Conservation (phyloP, 2,113 vertebrate species). For the Gambusia affinis region DNA sequence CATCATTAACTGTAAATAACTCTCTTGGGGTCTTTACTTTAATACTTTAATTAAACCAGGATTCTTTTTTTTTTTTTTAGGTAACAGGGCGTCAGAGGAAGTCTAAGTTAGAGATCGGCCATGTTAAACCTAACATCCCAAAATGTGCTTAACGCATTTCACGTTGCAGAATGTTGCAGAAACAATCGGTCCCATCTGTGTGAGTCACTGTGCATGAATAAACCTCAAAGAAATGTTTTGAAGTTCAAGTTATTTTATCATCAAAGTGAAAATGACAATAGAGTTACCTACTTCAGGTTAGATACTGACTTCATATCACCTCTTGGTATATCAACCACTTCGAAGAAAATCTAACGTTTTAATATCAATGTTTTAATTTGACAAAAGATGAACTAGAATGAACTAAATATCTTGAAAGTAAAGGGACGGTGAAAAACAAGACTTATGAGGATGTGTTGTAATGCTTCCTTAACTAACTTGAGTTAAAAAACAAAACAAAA, state of each 20-base stretch:
- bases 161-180: too few species aligned
- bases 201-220: not conserved
- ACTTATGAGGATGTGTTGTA: not conserved
- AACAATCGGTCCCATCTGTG: too few species aligned
- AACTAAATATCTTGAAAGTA: not conserved
- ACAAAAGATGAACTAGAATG: too few species aligned
- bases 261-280: not conserved
- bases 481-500: not conserved
- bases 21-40: too few species aligned
- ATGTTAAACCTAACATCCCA: not conserved
- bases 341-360: not conserved
- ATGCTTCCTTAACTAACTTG: not conserved
- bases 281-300: not conserved
- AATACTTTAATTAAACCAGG: not conserved
- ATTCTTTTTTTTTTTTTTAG: not conserved
- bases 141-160: too few species aligned
- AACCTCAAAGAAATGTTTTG: not conserved
- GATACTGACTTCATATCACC: not conserved
- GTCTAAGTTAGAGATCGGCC: not conserved
- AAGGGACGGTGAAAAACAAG: not conserved
- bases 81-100: not conserved
- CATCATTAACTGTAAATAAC: not conserved
- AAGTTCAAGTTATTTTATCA: not conserved
- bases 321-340: not conserved
- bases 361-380: too few species aligned